Percentiles rank a stretch among this genome's conserved stretches.
Evolutionary conservation across 2,888 invertebrate species (phyloP).

Genomic region (Conistra vaccinii): DNA sequence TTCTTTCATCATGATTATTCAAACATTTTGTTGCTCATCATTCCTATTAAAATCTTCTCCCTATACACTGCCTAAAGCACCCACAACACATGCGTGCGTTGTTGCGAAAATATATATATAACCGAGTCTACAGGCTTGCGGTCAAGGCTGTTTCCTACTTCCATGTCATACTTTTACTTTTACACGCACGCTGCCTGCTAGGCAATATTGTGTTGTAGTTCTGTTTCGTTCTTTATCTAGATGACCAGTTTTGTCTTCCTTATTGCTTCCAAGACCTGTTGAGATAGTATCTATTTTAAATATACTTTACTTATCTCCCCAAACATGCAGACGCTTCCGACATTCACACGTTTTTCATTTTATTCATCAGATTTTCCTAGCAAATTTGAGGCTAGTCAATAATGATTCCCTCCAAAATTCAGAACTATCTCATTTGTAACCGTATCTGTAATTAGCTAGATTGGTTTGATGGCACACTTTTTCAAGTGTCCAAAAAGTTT

Average conservation of each 20-base stretch:
- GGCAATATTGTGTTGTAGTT: background rate
- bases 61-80: too few species aligned
- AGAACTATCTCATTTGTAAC: background rate
- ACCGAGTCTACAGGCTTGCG: background rate
- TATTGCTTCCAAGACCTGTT: background rate
- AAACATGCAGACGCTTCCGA: background rate
- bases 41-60: background rate
- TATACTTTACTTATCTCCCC: background rate
- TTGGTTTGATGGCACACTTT: background rate
- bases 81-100: background rate
- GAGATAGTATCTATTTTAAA: background rate
- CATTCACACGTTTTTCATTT: background rate
- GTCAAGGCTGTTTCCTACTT: constrained; percentile 48
- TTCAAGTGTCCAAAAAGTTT: background rate
- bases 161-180: constrained; percentile 42
- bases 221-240: background rate
- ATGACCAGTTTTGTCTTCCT: constrained; percentile 9
- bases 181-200: constrained; percentile 5
- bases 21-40: background rate
- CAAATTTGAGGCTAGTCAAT: background rate
- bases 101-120: background rate
- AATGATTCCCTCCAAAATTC: background rate
- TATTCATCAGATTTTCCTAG: background rate
- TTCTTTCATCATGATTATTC: background rate
- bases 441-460: background rate